Percentiles rank a stretch among this genome's conserved stretches.
phyloP scores from a whole-genome alignment of 2,888 invertebrate genomes.

The Linnaemya vulpina region DNA sequence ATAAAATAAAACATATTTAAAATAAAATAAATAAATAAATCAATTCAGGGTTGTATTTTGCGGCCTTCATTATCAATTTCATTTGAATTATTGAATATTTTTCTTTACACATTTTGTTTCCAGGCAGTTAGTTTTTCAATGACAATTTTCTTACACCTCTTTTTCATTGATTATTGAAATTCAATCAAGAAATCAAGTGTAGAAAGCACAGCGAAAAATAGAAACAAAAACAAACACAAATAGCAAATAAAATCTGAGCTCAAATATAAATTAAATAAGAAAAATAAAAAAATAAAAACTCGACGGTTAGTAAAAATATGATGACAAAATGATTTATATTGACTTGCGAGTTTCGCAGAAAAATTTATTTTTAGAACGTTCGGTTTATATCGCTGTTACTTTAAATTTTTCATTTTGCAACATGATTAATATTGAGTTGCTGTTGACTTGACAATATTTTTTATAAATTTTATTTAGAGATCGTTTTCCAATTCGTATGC shows the following conservation, averaged over 20 bases:
- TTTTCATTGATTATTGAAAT: not conserved
- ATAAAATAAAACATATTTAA: not conserved
- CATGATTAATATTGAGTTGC: no score
- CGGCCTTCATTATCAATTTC: slow-evolving; percentile 26
- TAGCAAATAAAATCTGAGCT: not conserved
- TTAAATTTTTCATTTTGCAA: no score
- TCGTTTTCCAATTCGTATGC: no score
- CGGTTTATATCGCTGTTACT: no score
- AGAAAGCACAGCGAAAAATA: not conserved
- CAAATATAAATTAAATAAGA: not conserved
- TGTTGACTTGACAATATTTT: no score
- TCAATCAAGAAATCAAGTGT: not conserved
- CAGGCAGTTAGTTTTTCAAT: not conserved
- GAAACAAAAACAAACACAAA: not conserved
- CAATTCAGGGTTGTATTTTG: slow-evolving; percentile 5
- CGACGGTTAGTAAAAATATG: no score
- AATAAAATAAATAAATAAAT: not conserved
- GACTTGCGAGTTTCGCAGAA: no score
- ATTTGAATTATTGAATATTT: slow-evolving; percentile 8
- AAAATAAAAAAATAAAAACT: no score
- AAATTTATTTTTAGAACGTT: no score
- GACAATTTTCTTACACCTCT: not conserved
- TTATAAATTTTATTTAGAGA: no score
- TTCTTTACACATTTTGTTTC: not conserved
- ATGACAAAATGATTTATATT: no score